Conservation (phyloP, 2,888 invertebrate genomes). For the Allygus modestus region DNA sequence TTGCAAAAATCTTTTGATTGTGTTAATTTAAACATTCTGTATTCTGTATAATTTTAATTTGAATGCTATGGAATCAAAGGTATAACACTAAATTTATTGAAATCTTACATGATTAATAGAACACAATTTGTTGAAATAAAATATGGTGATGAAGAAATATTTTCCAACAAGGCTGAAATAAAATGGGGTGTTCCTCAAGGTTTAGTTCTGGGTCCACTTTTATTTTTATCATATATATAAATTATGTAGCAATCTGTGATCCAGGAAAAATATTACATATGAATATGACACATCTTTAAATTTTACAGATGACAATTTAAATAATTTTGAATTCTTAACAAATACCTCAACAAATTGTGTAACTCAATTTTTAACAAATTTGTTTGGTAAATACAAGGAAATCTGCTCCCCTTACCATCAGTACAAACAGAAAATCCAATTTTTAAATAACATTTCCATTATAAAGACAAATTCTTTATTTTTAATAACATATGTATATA, state of each 20-base stretch:
- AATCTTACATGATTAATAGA: background rate
- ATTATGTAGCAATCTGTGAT: background rate
- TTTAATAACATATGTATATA: too few species aligned
- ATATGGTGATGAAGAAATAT: background rate
- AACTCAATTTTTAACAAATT: background rate
- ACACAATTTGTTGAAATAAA: background rate
- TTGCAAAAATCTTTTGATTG: background rate
- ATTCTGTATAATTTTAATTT: background rate
- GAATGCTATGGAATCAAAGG: background rate
- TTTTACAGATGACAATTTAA: background rate
- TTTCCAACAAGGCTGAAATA: background rate
- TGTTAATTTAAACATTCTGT: background rate
- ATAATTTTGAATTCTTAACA: background rate
- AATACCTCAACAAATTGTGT: background rate
- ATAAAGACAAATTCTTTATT: too few species aligned
- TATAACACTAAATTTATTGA: background rate
- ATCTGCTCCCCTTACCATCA: background rate
- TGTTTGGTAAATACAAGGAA: background rate
- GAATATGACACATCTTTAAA: background rate
- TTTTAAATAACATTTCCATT: background rate
- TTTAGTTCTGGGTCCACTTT: background rate
- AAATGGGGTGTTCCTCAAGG: background rate
- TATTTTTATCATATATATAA: background rate
- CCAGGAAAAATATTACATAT: background rate
- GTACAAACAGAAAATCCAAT: background rate